Percentiles rank a stretch among this genome's conserved stretches.
These are phyloP conservation scores for Leucoraja ocellata DNA, from an alignment of 2,797 vertebrate genomes.

Conservation along the genomic window DNA sequence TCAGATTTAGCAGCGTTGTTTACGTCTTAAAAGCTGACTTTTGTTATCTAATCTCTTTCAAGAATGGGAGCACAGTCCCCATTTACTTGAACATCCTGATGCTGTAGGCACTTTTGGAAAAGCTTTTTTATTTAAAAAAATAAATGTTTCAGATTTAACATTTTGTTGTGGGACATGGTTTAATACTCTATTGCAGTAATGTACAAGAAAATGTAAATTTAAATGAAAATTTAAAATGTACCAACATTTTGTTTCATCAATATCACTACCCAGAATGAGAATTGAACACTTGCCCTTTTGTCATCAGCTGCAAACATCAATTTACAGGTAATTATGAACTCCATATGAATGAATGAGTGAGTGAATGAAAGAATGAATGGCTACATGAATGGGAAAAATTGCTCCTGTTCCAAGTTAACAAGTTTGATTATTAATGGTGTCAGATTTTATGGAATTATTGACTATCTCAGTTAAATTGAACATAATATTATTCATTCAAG, in stretches of 20 bases:
- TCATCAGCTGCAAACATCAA: not conserved
- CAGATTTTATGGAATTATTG: not conserved
- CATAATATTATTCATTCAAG: not conserved
- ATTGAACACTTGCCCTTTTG: not conserved
- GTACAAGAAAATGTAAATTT: not conserved
- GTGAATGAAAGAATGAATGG: not conserved
- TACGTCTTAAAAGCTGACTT: slow-evolving; percentile 5
- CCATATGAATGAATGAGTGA: not conserved
- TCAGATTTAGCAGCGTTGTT: not conserved
- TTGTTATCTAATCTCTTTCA: slow-evolving; percentile 26
- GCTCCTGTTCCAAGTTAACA: not conserved
- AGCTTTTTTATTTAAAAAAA: slow-evolving; percentile 22
- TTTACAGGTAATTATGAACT: not conserved
- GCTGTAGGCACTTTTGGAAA: slow-evolving; percentile 13
- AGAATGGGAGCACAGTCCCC: not conserved
- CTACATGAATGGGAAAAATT: not conserved
- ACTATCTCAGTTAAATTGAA: not conserved
- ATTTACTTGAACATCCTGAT: slow-evolving; percentile 3
- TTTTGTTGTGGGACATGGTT: not conserved
- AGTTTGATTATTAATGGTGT: not conserved
- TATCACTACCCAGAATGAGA: not conserved
- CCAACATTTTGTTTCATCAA: not conserved
- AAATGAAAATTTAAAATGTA: not conserved
- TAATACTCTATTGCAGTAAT: not conserved
- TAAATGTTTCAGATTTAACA: slow-evolving; percentile 27